Conservation (phyloP, 2,888 invertebrate species). For the Noctua janthina region DNA sequence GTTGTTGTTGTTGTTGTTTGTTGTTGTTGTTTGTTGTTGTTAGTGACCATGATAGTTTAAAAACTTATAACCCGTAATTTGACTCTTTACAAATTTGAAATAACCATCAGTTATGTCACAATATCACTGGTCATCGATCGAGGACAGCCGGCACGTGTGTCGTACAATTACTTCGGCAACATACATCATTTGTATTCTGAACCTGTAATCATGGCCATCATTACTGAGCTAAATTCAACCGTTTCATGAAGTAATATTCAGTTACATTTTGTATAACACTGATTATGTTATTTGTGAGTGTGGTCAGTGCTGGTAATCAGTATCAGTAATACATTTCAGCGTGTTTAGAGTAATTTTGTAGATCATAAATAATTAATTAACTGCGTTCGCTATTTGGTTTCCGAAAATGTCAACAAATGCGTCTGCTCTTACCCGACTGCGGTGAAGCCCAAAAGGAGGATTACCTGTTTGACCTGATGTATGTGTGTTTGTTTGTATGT, state of each 20-base stretch:
- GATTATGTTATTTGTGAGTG: slow-evolving; percentile 22
- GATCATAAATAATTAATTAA: background rate
- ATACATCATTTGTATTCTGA: slow-evolving; percentile 75
- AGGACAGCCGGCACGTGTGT: slow-evolving; percentile 60
- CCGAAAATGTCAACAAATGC: background rate
- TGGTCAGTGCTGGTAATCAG: background rate
- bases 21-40: too few species aligned
- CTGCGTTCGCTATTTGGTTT: background rate
- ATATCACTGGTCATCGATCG: slow-evolving; percentile 71
- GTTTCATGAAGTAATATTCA: slow-evolving; percentile 27
- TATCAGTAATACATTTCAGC: background rate
- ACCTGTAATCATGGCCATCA: slow-evolving; percentile 65
- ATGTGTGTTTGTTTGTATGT: too few species aligned
- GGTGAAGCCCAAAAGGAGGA: too few species aligned
- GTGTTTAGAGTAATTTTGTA: background rate
- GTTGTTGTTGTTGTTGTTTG: too few species aligned
- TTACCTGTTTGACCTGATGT: too few species aligned
- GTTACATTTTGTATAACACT: slow-evolving; percentile 30
- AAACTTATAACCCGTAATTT: background rate
- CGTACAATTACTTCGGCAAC: slow-evolving; percentile 67
- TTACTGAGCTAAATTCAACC: slow-evolving; percentile 68
- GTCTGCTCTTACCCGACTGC: too few species aligned
- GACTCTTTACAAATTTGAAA: background rate
- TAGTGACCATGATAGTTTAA: too few species aligned
- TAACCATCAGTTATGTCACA: slow-evolving; percentile 19